Evolutionary conservation across 1,140 invertebrate species (phyloP).

Genomic region (Andricus grossulariae): DNA sequence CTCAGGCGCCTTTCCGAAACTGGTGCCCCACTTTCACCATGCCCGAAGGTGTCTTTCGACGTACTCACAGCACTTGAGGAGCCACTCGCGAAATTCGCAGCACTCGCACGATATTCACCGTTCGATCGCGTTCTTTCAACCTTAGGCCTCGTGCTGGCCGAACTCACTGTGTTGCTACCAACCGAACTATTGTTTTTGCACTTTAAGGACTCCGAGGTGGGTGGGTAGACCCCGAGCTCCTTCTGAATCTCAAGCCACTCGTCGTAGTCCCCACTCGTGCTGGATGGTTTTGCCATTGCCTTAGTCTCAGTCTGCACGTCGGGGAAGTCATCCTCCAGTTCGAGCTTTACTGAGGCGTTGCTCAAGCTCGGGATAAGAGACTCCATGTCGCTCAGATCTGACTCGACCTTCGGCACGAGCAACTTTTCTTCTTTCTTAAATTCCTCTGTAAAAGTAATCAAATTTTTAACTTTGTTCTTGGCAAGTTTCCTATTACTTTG

Average conservation of each 20-base stretch:
- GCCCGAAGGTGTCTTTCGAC: conserved; percentile 45
- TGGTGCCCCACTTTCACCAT: conserved; percentile 50
- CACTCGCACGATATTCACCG: conserved; percentile 64
- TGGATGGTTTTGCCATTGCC: conserved; percentile 62
- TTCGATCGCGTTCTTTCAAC: conserved; percentile 69
- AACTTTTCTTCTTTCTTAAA: conserved; percentile 72
- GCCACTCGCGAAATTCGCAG: conserved; percentile 45
- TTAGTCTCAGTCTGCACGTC: conserved; percentile 67
- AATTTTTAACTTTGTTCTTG: neutral
- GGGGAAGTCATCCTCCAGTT: conserved; percentile 69
- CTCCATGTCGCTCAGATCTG: conserved; percentile 61
- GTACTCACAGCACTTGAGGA: conserved; percentile 48
- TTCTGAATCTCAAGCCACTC: conserved; percentile 84
- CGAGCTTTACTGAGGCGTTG: conserved; percentile 69
- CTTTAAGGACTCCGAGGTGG: conserved; percentile 62
- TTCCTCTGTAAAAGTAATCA: conserved; percentile 61
- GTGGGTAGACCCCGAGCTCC: conserved; percentile 78
- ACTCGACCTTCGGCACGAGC: conserved; percentile 71
- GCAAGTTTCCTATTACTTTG: no score
- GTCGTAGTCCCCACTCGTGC: conserved; percentile 77
- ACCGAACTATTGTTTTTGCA: conserved; percentile 62
- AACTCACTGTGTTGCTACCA: conserved; percentile 50
- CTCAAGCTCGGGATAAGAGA: conserved; percentile 51
- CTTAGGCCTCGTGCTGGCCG: conserved; percentile 45
- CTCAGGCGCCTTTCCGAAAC: conserved; percentile 54